Evolutionary conservation across 1,140 invertebrate species (phyloP), one percentile per base, ranked within the genome.

Genomic region (Drosophila melanica): DNA sequence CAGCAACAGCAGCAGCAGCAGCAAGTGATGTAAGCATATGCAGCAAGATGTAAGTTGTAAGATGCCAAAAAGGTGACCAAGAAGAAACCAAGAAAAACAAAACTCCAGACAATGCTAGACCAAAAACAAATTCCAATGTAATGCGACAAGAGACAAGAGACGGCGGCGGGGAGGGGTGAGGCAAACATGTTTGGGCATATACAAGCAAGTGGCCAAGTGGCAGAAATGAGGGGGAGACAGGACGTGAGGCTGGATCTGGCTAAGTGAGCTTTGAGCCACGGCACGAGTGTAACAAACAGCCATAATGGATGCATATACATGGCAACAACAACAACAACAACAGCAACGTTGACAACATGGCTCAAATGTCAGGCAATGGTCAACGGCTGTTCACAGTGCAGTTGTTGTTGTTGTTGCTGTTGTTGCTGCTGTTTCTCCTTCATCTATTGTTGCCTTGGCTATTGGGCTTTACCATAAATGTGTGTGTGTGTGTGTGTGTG

Each of bases 291-390:
- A 69, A 71, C 77, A 70, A 80, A 85, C 81, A 77, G 82, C 70
- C 81, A 86, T 87, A 79, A 86, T 86, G 81, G 82, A 78, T 87
- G 78, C 81, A 86, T 44, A 63, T 41, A 69, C 71, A 30, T 12
- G 37, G 57, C 77, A 80, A 55, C 79, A 74, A 58, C 65, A 72
- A 47, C 53, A 53, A 35, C 73, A 63, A 48, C 45, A 53, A 60
- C 74, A 54, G 12, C 14, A 55, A 58, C 79, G 81, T 87, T 79
- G 82, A 86, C 82, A 86, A 86, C 81, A 87, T 87, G 82, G 81
- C 81, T 86, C 81, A 86, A 86, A 86, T 86, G 82, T 86, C 82
- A 87, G 79, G 70, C 78, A 87, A 78, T 86, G 82, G 81, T 81
- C 81, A 85, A 85, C 78, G 81, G 58, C 79, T 82, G 79, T 82